phyloP scores from a whole-genome alignment of 2,888 invertebrate genomes.

The Pelosia muscerda region DNA sequence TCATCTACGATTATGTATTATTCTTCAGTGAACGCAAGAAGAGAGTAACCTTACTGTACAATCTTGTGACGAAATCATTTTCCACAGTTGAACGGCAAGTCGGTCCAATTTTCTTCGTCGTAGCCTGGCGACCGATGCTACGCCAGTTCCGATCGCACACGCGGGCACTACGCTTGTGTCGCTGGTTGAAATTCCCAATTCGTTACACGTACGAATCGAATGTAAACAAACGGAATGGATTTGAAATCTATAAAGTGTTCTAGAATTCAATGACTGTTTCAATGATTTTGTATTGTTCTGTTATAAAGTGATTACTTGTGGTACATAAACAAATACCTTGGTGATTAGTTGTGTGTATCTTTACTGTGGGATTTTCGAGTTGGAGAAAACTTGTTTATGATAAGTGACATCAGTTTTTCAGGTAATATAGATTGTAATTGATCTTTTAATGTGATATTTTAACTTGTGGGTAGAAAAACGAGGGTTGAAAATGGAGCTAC shows the following conservation, averaged over 20 bases:
- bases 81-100: slow-evolving; percentile 60
- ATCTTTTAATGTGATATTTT: not conserved
- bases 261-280: slow-evolving; percentile 19
- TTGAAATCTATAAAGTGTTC: slow-evolving; percentile 19
- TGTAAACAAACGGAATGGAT: slow-evolving; percentile 65
- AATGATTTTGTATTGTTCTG: slow-evolving; percentile 18
- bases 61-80: slow-evolving; percentile 72
- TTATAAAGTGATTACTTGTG: slow-evolving; percentile 40
- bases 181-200: slow-evolving; percentile 24
- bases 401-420: slow-evolving; percentile 59
- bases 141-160: slow-evolving; percentile 59
- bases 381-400: slow-evolving; percentile 49
- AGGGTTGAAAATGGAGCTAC: too few species aligned
- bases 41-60: slow-evolving; percentile 22
- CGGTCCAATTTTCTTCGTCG: slow-evolving; percentile 67
- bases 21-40: slow-evolving; percentile 20
- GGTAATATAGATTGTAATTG: slow-evolving; percentile 49
- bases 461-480: too few species aligned
- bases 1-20: slow-evolving; percentile 3
- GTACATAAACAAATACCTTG: slow-evolving; percentile 17
- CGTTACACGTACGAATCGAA: slow-evolving; percentile 59
- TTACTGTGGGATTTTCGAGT: slow-evolving; percentile 51
- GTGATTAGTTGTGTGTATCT: slow-evolving; percentile 38
- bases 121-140: slow-evolving; percentile 27
- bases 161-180: slow-evolving; percentile 53